A percentile compares a stretch with the other conserved stretches of the same genome.
Conservation (phyloP, 2,797 vertebrate genomes). For the Gobionotothen gibberifrons region DNA sequence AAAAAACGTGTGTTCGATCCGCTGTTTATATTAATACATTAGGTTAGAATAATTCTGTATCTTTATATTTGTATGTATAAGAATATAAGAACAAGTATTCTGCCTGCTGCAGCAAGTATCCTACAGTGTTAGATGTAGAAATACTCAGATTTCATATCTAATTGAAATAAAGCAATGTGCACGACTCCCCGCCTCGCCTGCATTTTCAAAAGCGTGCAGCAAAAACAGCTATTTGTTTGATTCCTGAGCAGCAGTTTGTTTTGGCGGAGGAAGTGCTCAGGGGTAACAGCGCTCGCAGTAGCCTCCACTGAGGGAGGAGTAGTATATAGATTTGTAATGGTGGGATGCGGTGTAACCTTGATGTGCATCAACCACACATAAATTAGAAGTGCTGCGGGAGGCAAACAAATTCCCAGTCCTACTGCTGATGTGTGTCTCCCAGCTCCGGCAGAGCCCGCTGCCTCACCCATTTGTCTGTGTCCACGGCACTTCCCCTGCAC, state of each 20-base stretch:
- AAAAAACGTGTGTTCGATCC: not conserved
- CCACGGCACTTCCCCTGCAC: slow-evolving; percentile 48
- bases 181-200: slow-evolving; percentile 6
- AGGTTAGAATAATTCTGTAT: not conserved
- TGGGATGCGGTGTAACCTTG: slow-evolving; percentile 55
- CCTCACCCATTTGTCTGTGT: slow-evolving; percentile 77
- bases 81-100: not conserved
- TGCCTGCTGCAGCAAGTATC: not conserved
- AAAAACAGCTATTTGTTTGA: slow-evolving; percentile 58
- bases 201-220: slow-evolving; percentile 16
- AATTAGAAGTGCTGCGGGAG: slow-evolving; percentile 59
- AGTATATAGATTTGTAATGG: slow-evolving; percentile 60
- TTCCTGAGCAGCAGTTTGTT: slow-evolving; percentile 59
- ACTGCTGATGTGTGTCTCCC: slow-evolving; percentile 53
- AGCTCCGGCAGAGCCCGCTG: slow-evolving; percentile 49
- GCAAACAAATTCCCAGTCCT: slow-evolving; percentile 56
- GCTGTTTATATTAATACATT: slow-evolving; percentile 4
- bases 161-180: slow-evolving; percentile 6
- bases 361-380: slow-evolving; percentile 58
- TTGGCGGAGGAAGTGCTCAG: slow-evolving; percentile 47
- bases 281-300: slow-evolving; percentile 41
- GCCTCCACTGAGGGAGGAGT: slow-evolving; percentile 35
- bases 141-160: not conserved
- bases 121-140: slow-evolving; percentile 2
- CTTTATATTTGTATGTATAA: too few species aligned